A percentile compares a stretch with the other conserved stretches of the same genome.
phyloP scores from a whole-genome alignment of 2,888 invertebrate genomes.

The Heliothis peltigera region DNA sequence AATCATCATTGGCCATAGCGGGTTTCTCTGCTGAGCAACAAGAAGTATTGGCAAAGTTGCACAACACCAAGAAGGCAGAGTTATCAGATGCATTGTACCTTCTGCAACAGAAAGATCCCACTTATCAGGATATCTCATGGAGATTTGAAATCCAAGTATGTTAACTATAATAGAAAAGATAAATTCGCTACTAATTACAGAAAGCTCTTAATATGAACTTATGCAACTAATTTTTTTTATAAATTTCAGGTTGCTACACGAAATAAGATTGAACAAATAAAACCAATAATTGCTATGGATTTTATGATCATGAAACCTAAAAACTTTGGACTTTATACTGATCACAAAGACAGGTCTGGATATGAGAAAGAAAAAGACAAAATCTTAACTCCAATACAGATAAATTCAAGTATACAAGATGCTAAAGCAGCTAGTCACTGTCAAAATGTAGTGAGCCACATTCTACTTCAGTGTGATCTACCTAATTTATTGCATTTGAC shows the following conservation, averaged over 20 bases:
- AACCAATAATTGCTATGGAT: constrained; percentile 81
- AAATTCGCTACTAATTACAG: not conserved
- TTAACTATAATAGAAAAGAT: constrained; percentile 1
- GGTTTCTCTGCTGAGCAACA: constrained; percentile 91
- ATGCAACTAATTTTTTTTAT: constrained; percentile 1
- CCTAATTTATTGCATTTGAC: constrained; percentile 89
- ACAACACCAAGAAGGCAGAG: constrained; percentile 88
- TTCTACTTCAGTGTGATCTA: constrained; percentile 88
- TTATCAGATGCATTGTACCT: constrained; percentile 86
- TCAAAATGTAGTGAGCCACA: constrained; percentile 79
- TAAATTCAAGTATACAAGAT: constrained; percentile 76
- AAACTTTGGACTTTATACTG: constrained; percentile 69
- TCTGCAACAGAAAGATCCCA: constrained; percentile 80
- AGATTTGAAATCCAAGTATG: constrained; percentile 85
- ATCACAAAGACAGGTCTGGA: constrained; percentile 45
- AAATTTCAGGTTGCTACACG: constrained; percentile 78
- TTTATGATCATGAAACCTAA: constrained; percentile 81
- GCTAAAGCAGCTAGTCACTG: constrained; percentile 85
- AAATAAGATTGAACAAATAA: constrained; percentile 72
- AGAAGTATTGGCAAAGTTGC: constrained; percentile 90
- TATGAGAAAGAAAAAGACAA: constrained; percentile 44
- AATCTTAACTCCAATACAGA: constrained; percentile 58
- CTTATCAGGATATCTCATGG: constrained; percentile 84
- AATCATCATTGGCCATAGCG: constrained; percentile 82
- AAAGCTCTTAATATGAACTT: too few species aligned